Base-by-base conservation (phyloP, 2,113 vertebrate genomes). In the Stercorarius parasiticus region DNA sequence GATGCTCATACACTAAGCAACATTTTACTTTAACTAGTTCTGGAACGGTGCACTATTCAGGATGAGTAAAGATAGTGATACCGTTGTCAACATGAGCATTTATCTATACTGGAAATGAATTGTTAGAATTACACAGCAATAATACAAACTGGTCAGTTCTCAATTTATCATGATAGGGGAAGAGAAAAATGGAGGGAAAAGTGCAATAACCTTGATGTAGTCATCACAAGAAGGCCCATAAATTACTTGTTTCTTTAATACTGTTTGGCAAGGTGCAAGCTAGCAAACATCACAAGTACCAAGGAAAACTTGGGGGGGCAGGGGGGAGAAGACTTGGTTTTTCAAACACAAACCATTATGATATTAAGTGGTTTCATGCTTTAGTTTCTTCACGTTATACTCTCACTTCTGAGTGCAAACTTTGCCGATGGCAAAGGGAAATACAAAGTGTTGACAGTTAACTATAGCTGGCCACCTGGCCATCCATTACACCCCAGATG, bases 391-490 rank as follows among this genome's bases (percentile, higher is more conserved):
- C 97, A 95, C 89, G 6, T 95, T 97, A 94, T 94, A 95, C 86
- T 97, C 95, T 95, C 95, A 96, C 91, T 92, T 96, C 94, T 85
- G 93, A 94, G 95, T 96, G 97, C 88, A 97, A 97, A 97, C 93
- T 96, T 96, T 95, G 97, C 95, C 82, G 40, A 97, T 94, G 94
- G 96, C 95, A 97, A 97, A 96, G 95, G 96, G 81, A 97, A 96
- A 96, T 94, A 52, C 77, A 93, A 97, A 95, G 95, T 96, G 95
- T 97, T 97, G 95, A 97, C 96, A 97, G 94, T 95, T 95, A 94
- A 93, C 94, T 95, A 85, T 95, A 96, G 73, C 92, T 95, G 93
- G 94, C 94, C 93, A 97, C 93, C 96, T 97, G 95, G 93, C 91
- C 89, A 82, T 66, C 94, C 91, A 94, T 97, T 96, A 97, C 94